Evolutionary conservation across 2,113 vertebrate genomes (phyloP).

Genomic region (Triplophysa dalaica): DNA sequence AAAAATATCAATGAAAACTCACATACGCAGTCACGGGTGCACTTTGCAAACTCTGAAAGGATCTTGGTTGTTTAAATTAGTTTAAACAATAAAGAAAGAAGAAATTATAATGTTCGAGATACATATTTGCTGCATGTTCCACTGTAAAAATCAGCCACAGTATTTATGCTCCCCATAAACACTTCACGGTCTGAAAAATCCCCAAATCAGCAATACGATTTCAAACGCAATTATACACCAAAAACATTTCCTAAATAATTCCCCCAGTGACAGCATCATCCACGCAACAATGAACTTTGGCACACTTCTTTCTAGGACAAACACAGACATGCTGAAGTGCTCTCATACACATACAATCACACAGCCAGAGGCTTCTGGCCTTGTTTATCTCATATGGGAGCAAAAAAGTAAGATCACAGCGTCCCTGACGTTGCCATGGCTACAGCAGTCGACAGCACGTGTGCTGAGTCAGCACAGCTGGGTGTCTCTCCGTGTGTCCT

Average conservation of each 20-base stretch:
- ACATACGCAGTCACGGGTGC: background rate
- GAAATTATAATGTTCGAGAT: too few relatives aligned
- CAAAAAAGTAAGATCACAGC: conserved; percentile 51
- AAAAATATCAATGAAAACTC: background rate
- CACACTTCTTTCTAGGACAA: conserved; percentile 45
- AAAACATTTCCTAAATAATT: background rate
- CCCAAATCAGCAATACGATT: background rate
- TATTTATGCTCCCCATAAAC: background rate
- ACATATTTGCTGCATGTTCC: background rate
- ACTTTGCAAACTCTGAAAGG: background rate
- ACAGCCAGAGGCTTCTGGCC: conserved; percentile 59
- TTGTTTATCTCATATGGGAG: conserved; percentile 68
- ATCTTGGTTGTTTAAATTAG: background rate
- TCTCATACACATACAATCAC: conserved; percentile 28
- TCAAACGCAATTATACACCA: conserved; percentile 1
- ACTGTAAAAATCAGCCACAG: background rate
- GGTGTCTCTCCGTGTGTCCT: conserved; percentile 64
- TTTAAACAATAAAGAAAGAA: background rate
- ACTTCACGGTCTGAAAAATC: background rate
- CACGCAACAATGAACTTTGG: conserved; percentile 33
- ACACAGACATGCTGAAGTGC: conserved; percentile 41
- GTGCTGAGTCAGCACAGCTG: conserved; percentile 70
- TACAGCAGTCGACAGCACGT: conserved; percentile 67
- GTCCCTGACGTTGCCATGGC: conserved; percentile 68
- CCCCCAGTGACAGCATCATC: background rate